Percentiles rank a stretch among this genome's conserved stretches.
Conservation (phyloP, 2,888 invertebrate species). For the Dendrolimus houi region DNA sequence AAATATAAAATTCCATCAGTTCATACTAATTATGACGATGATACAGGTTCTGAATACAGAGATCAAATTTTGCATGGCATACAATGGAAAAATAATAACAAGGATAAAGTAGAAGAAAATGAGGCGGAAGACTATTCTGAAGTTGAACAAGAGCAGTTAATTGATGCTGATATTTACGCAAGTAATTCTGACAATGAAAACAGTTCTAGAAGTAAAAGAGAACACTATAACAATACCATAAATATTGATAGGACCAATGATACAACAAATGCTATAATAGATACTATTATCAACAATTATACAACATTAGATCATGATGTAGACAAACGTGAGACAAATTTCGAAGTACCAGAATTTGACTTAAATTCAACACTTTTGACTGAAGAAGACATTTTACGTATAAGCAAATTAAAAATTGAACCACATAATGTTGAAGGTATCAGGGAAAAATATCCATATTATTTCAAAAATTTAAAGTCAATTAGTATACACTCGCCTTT, state of each 20-base stretch:
- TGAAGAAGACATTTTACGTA: conserved; percentile 32
- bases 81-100: conserved; percentile 52
- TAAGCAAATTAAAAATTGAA: conserved; percentile 26
- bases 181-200: conserved; percentile 15
- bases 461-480: conserved; percentile 48
- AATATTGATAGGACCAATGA: conserved; percentile 1
- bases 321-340: conserved; percentile 38
- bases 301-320: conserved; percentile 26
- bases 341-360: conserved; percentile 46
- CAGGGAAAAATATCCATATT: conserved; percentile 81
- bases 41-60: conserved; percentile 35
- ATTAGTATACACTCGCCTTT: conserved; percentile 77
- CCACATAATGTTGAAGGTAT: conserved; percentile 17
- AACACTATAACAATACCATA: conserved; percentile 11
- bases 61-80: conserved; percentile 44
- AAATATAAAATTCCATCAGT: conserved; percentile 54
- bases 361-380: conserved; percentile 42
- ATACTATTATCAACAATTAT: conserved; percentile 4
- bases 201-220: conserved; percentile 31
- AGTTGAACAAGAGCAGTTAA: conserved; percentile 35
- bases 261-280: conserved; percentile 5
- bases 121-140: conserved; percentile 51
- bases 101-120: conserved; percentile 36
- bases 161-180: conserved; percentile 28
- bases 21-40: conserved; percentile 42